Percentiles rank a stretch among this genome's conserved stretches.
These are phyloP conservation scores for Nomada fucata DNA, from an alignment of 2,888 invertebrate species.

Conservation along the genomic window DNA sequence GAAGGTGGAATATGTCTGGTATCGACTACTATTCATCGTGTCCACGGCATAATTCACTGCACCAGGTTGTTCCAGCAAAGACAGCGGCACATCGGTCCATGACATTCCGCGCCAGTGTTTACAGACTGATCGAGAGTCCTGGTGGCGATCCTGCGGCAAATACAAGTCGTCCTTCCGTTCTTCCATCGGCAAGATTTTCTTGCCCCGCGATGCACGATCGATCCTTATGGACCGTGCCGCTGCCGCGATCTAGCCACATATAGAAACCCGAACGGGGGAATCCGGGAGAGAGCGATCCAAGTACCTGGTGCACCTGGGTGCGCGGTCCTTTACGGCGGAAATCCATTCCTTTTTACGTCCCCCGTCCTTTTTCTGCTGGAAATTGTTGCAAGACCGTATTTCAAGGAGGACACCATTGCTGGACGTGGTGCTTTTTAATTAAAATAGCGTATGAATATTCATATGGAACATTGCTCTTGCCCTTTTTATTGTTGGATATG, in stretches of 20 bases:
- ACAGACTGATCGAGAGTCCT: constrained; percentile 53
- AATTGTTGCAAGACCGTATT: too few species aligned
- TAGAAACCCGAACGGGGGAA: constrained; percentile 48
- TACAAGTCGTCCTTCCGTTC: constrained; percentile 65
- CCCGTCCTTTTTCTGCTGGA: neutral
- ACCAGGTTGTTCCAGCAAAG: constrained; percentile 17
- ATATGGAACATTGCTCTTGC: too few species aligned
- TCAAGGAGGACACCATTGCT: too few species aligned
- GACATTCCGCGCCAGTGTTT: constrained; percentile 59
- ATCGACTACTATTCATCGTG: constrained; percentile 48
- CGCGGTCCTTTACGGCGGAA: constrained; percentile 31
- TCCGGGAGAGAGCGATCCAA: constrained; percentile 29
- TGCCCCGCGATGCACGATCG: constrained; percentile 45
- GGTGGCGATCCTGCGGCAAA: constrained; percentile 49
- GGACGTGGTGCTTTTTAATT: too few species aligned
- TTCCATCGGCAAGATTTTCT: constrained; percentile 49
- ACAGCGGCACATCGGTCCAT: constrained; percentile 34
- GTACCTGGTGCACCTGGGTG: constrained; percentile 45
- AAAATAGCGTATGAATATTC: too few species aligned
- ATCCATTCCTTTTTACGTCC: constrained; percentile 23
- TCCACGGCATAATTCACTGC: constrained; percentile 57
- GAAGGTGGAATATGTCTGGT: constrained; percentile 27
- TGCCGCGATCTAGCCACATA: constrained; percentile 49
- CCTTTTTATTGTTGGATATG: too few species aligned
- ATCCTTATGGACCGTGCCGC: constrained; percentile 50